Percentiles rank a stretch among this genome's conserved stretches.
Conservation (phyloP, 2,797 vertebrate genomes). For the Aplochiton taeniatus region DNA sequence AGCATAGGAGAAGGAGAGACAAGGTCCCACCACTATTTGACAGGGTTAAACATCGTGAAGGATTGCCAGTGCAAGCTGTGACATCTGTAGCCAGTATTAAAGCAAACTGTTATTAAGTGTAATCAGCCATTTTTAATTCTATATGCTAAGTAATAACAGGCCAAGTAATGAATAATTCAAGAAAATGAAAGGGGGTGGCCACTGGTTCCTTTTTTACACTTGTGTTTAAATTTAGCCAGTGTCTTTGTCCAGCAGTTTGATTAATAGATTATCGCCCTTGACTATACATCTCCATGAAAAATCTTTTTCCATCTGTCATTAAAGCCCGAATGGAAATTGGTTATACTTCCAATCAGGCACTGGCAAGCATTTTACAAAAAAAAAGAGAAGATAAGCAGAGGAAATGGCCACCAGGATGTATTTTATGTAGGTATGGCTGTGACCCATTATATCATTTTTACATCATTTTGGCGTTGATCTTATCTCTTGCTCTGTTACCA, state of each 20-base stretch:
- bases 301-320: slow-evolving; percentile 60
- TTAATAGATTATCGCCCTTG: slow-evolving; percentile 65
- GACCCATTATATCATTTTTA: slow-evolving; percentile 29
- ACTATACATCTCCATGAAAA: slow-evolving; percentile 60
- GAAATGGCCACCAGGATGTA: slow-evolving; percentile 36
- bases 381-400: slow-evolving; percentile 28
- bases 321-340: slow-evolving; percentile 53
- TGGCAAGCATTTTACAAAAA: slow-evolving; percentile 12
- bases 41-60: slow-evolving; percentile 61
- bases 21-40: slow-evolving; percentile 33
- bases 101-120: slow-evolving; percentile 54
- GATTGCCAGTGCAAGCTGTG: slow-evolving; percentile 54
- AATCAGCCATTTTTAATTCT: slow-evolving; percentile 56
- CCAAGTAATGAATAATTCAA: slow-evolving; percentile 65
- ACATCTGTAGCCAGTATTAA: slow-evolving; percentile 69
- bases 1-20: slow-evolving; percentile 20
- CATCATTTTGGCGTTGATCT: slow-evolving; percentile 28
- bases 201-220: slow-evolving; percentile 39
- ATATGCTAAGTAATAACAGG: slow-evolving; percentile 53
- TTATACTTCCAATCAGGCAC: slow-evolving; percentile 59
- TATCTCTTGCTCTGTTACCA: slow-evolving; percentile 6
- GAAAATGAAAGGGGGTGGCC: slow-evolving; percentile 32
- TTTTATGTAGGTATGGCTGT: slow-evolving; percentile 31
- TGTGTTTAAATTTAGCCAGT: slow-evolving; percentile 71
- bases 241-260: slow-evolving; percentile 66